Evolutionary conservation across 1,140 invertebrate genomes (phyloP), one percentile per base, ranked within the genome.

Genomic region (Mya arenaria): DNA sequence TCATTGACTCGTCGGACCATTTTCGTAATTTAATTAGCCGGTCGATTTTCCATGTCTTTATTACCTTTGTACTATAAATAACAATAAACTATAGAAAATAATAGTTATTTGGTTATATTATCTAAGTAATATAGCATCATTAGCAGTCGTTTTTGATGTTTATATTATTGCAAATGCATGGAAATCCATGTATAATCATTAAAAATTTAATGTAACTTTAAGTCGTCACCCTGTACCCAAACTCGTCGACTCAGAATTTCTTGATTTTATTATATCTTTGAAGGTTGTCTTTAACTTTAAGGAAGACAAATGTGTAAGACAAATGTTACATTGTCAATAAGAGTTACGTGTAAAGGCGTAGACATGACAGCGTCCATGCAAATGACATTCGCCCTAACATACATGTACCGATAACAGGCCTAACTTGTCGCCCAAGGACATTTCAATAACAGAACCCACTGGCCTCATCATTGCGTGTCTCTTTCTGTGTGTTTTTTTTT

Each of bases 1-100:
- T 1, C 72, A 75, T 75, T 17, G 13, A n/a, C 23, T 73, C 71
- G 37, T 36, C 4, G n/a, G 71, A 73, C 71, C 48, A 58, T 58
- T 75, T 75, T 39, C 72, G 10, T 62, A 39, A 60, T 62, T 60
- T n/a, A n/a, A n/a, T n/a, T 62, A 23, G 32, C 13, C 28, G 72
- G 58, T 60, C 30, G 19, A 39, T 63, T 75, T 48, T 48, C 41
- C 41, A 48, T 48, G 10, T 48, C 41, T 48, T 13, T 13, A 48
- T 48, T 10, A 19, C 10, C 10, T 48, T 48, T 48, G 10, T 48
- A 19, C 19, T 48, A 48, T 48, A 19, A 10, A 48, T 48, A 13
- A 13, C 41, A 48, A 48, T 48, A 48, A 13, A 48, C 41, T 13
- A 13, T 48, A 19, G 10, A 13, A 48, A 10, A 48, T 19, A 48